Conservation (phyloP, 2,113 vertebrate species). For the Galbula dea region DNA sequence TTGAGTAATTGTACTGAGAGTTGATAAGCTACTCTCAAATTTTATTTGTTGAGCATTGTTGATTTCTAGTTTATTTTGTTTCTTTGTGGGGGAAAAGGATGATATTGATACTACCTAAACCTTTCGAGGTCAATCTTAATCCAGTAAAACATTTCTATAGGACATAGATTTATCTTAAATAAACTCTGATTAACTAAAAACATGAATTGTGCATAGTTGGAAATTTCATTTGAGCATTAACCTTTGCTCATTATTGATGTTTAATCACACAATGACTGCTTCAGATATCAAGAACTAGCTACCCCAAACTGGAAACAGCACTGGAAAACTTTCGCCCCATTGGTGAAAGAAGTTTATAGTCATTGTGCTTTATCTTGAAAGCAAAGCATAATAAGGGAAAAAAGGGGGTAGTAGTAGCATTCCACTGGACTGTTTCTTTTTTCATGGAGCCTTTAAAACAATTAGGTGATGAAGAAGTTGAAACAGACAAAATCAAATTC, state of each 20-base stretch:
- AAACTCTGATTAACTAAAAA: not conserved
- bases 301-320: not conserved
- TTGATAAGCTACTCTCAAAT: not conserved
- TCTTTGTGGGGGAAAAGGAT: not conserved
- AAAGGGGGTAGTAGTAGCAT: not conserved
- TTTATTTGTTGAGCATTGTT: too few species aligned
- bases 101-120: not conserved
- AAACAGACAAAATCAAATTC: not conserved
- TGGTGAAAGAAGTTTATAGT: not conserved
- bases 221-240: not conserved
- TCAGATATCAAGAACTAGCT: not conserved
- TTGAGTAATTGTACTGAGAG: not conserved
- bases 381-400: not conserved
- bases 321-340: not conserved
- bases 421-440: not conserved
- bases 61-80: not conserved
- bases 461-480: not conserved
- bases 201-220: not conserved
- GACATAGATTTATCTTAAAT: not conserved
- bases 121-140: not conserved
- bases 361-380: not conserved
- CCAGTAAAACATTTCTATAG: not conserved
- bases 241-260: not conserved
- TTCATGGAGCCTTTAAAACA: not conserved
- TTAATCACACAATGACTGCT: not conserved